Conservation (phyloP, 2,888 invertebrate species). For the Strigamia crassipes region DNA sequence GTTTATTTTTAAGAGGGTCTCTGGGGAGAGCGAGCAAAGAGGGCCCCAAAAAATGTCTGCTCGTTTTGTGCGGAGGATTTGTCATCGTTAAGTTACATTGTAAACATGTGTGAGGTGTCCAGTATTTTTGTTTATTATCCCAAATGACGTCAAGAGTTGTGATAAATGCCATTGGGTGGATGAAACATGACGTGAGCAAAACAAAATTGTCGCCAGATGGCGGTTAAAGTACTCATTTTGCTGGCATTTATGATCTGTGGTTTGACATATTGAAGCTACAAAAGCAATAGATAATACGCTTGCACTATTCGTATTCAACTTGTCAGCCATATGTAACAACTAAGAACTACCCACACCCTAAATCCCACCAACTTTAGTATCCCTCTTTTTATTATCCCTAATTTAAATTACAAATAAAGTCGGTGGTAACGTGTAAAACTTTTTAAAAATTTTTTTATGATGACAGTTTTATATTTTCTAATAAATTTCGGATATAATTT, state of each 20-base stretch:
- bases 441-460: neutral
- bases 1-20: neutral
- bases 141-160: conserved; percentile 32
- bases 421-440: neutral
- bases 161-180: conserved; percentile 31
- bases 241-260: conserved; percentile 19
- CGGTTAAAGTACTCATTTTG: conserved; percentile 23
- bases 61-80: conserved; percentile 23
- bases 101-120: conserved; percentile 31
- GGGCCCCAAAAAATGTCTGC: neutral
- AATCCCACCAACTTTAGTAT: neutral
- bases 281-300: conserved; percentile 18
- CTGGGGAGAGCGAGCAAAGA: neutral
- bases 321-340: conserved; percentile 24
- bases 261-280: conserved; percentile 35
- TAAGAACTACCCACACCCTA: neutral
- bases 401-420: conserved; percentile 27
- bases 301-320: conserved; percentile 24
- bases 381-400: neutral
- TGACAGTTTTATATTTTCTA: conserved; percentile 13
- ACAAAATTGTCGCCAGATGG: conserved; percentile 31
- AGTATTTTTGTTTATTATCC: conserved; percentile 33
- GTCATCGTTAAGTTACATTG: conserved; percentile 26
- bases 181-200: conserved; percentile 32
- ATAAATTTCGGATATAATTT: conserved; percentile 2